phyloP scores from a whole-genome alignment of 2,797 vertebrate genomes.

The Cryptoprocta ferox region DNA sequence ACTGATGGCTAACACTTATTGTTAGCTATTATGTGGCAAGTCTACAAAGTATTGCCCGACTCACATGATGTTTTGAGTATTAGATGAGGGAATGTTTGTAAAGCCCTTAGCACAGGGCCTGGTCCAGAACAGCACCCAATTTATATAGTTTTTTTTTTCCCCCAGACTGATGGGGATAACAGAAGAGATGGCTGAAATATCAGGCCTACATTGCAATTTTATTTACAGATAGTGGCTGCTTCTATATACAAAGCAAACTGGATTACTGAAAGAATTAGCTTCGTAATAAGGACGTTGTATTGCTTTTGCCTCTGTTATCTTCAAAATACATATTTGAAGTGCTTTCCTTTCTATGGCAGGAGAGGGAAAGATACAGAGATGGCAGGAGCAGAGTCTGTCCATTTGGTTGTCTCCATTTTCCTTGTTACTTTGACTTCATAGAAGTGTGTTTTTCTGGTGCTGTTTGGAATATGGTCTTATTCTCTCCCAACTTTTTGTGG shows the following conservation, averaged over 20 bases:
- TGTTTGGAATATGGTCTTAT: neutral
- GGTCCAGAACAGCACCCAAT: neutral
- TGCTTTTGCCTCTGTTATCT: slow-evolving; percentile 51
- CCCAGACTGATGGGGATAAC: neutral
- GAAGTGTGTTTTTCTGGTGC: neutral
- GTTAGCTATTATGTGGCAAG: neutral
- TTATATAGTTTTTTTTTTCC: neutral
- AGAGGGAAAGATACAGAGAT: neutral
- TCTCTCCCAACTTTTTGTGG: neutral
- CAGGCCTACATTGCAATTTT: slow-evolving; percentile 51
- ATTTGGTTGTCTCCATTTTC: neutral
- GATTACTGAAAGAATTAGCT: slow-evolving; percentile 66
- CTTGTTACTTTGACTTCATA: neutral
- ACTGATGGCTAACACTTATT: neutral
- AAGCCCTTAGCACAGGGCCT: slow-evolving; percentile 18
- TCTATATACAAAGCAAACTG: slow-evolving; percentile 65
- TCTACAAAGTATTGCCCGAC: neutral
- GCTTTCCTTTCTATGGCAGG: slow-evolving; percentile 31
- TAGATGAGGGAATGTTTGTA: slow-evolving; percentile 23
- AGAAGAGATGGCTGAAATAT: slow-evolving; percentile 54
- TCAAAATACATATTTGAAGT: neutral
- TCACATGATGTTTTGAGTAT: neutral
- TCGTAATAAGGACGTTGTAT: slow-evolving; percentile 5
- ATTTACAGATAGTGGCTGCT: slow-evolving; percentile 46
- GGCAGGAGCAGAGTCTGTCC: neutral